Conservation (phyloP, 2,797 vertebrate species). For the Karalla daura region DNA sequence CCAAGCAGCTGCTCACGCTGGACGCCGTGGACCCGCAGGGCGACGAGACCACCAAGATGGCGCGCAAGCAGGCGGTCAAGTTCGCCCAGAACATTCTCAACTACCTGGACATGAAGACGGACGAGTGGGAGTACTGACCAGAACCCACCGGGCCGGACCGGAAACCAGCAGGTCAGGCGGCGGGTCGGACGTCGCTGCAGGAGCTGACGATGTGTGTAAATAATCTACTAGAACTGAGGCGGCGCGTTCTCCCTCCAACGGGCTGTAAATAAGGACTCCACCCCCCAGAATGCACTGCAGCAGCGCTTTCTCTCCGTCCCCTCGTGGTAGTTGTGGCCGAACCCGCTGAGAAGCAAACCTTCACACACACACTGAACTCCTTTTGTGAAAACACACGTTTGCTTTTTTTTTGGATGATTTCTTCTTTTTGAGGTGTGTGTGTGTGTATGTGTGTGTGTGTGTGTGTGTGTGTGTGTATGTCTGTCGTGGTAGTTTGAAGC, state of each 20-base stretch:
- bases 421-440: slow-evolving; percentile 29
- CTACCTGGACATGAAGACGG: slow-evolving; percentile 98
- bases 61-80: slow-evolving; percentile 96
- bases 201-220: slow-evolving; percentile 59
- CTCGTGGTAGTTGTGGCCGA: slow-evolving; percentile 60
- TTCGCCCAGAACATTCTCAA: slow-evolving; percentile 97
- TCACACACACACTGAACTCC: slow-evolving; percentile 58
- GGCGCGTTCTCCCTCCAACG: slow-evolving; percentile 50
- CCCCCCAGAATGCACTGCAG: slow-evolving; percentile 78
- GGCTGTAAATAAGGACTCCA: slow-evolving; percentile 74
- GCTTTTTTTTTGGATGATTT: slow-evolving; percentile 46
- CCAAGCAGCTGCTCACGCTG: slow-evolving; percentile 93
- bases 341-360: slow-evolving; percentile 39
- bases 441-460: slow-evolving; percentile 31
- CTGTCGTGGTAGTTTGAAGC: slow-evolving; percentile 41
- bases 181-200: slow-evolving; percentile 15
- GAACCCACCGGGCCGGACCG: neutral
- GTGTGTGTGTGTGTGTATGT: slow-evolving; percentile 13
- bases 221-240: slow-evolving; percentile 50
- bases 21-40: slow-evolving; percentile 96
- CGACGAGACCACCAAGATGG: slow-evolving; percentile 89
- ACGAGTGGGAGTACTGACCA: slow-evolving; percentile 95
- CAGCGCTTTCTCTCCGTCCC: slow-evolving; percentile 64
- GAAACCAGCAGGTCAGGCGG: neutral
- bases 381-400: slow-evolving; percentile 63